Evolutionary conservation across 2,888 invertebrate genomes (phyloP), one percentile per base, ranked within the genome.

Genomic region (Hoplodrina ambigua): DNA sequence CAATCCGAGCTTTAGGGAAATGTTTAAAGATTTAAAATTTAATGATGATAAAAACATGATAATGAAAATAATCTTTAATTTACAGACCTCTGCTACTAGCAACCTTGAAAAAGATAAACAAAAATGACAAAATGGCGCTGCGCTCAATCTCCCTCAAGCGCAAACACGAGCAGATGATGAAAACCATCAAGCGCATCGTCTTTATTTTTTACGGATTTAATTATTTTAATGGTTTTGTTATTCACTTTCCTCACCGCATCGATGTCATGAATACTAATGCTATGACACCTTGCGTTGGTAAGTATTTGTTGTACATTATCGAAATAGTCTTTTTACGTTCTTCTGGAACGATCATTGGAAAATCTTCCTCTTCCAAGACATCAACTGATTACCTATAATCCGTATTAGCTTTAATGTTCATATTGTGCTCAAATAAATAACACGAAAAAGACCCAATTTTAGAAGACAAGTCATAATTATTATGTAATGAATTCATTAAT

Each of bases 211-310:
- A 91, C 60, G 77, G 78, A 2, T 81, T 82, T 2, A 93, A 93
- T 69, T 33, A 84, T 0, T 13, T 78, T 0, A 86, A 92, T 57
- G 90, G 82, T 0, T 17, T 79, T 0, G 76, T 88, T 0, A 85
- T 92, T 15, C 94, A 94, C 63, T 54, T 92, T n/a, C 94, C 94
- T 3, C 78, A 89, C 60, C 88, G 94, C 2, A 66, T 80, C 1
- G 81, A 91, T 66, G 75, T 92, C 3, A 53, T 57, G 2, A 88
- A 90, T 69, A 87, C 87, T 69, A 93, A 87, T 73, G 86, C 90
- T 4, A 91, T 94, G 91, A 87, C 89, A 0, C 92, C 89, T 41
- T 95, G 94, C 73, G 90, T 92, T 65, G 94, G 94, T 94, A 88
- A 91, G 92, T 75, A 46, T 17, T 30, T 46, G 30, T 46, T 25